Evolutionary conservation across 2,888 invertebrate species (phyloP).

Genomic region (Alloscopus bannaensis): DNA sequence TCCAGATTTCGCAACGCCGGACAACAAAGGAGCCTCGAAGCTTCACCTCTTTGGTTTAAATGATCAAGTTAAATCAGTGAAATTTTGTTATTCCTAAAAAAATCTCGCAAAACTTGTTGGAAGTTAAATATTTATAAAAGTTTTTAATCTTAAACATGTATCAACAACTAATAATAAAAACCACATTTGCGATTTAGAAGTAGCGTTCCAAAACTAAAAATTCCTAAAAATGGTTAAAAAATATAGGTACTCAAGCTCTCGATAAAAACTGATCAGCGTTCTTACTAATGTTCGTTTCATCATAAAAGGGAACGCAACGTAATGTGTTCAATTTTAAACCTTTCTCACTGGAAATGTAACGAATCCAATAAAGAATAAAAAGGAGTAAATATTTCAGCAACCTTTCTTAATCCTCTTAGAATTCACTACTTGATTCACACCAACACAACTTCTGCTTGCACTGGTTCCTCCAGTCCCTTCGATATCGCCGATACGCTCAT

Average conservation of each 20-base stretch:
- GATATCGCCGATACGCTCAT: slow-evolving; percentile 52
- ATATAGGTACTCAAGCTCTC: too few species aligned
- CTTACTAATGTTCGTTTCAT: too few species aligned
- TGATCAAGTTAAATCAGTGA: slow-evolving; percentile 59
- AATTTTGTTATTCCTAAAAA: slow-evolving; percentile 59
- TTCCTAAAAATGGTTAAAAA: too few species aligned
- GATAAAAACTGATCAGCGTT: too few species aligned
- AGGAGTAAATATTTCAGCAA: slow-evolving; percentile 5
- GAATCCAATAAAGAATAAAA: neutral
- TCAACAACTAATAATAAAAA: too few species aligned
- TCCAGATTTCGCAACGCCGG: slow-evolving; percentile 6
- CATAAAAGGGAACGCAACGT: too few species aligned
- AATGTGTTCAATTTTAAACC: too few species aligned
- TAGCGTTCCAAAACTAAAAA: too few species aligned
- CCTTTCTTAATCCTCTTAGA: slow-evolving; percentile 55
- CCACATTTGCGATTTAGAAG: too few species aligned
- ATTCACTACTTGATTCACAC: slow-evolving; percentile 36
- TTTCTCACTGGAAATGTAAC: too few species aligned
- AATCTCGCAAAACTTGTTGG: neutral
- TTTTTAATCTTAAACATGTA: slow-evolving; percentile 18
- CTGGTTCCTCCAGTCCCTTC: slow-evolving; percentile 62
- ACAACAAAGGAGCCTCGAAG: slow-evolving; percentile 40
- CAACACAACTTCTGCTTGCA: slow-evolving; percentile 20
- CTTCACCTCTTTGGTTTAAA: slow-evolving; percentile 42
- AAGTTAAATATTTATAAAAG: neutral